Conservation (phyloP, 2,797 vertebrate genomes). For the Propithecus deckenii region DNA sequence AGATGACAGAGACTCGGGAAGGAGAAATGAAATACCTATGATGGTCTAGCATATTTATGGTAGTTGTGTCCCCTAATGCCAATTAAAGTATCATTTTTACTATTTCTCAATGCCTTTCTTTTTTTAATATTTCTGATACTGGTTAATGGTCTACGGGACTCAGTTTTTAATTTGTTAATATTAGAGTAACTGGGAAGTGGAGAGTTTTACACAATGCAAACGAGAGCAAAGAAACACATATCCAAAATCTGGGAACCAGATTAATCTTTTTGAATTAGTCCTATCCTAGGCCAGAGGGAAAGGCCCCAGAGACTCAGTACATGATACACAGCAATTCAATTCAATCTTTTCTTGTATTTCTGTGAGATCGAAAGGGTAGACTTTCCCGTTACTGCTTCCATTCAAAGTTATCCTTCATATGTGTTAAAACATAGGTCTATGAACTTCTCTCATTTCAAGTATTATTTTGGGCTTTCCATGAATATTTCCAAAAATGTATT, state of each 20-base stretch:
- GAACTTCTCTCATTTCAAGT: slow-evolving; percentile 53
- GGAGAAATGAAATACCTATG: background rate
- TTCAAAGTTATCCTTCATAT: background rate
- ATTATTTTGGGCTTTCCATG: slow-evolving; percentile 39
- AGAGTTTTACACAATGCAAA: background rate
- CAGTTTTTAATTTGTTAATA: slow-evolving; percentile 42
- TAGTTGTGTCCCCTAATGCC: background rate
- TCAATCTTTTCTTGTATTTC: background rate
- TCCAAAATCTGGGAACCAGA: background rate
- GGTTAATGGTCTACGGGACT: background rate
- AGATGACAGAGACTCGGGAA: background rate
- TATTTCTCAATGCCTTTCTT: background rate
- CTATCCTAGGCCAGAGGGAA: background rate
- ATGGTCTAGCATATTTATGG: background rate
- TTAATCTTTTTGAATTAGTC: slow-evolving; percentile 10
- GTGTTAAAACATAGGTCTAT: background rate
- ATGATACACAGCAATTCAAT: background rate
- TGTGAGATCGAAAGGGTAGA: background rate
- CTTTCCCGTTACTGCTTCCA: background rate
- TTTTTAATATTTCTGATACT: background rate
- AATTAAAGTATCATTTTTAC: background rate
- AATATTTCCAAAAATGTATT: slow-evolving; percentile 48
- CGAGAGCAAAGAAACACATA: background rate
- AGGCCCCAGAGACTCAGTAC: background rate
- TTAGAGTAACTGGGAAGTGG: background rate